Evolutionary conservation across 2,797 vertebrate genomes (phyloP), one percentile per base, ranked within the genome.

Genomic region (Molossus molossus): DNA sequence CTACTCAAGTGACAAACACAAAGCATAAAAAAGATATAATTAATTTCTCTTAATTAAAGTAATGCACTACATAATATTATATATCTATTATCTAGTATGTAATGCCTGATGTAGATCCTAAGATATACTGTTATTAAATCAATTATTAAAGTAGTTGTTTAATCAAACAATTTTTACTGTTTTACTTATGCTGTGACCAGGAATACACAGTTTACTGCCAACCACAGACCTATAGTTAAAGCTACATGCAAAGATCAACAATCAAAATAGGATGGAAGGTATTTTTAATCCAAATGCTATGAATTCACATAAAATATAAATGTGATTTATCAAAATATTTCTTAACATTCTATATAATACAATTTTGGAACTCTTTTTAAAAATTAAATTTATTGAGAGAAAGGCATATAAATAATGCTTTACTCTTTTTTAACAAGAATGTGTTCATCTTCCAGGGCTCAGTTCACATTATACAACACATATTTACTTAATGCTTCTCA

Each of bases 141-240:
- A 70, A 76, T 3, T 53, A 29, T 62, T 81, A 76, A 57, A 82
- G 60, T 25, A 65, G n/a, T 29, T 87, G 11, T 91, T 73, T 12
- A 86, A 75, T 81, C 73, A 82, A 57, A 83, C 21, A 79, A 40
- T 82, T 67, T 89, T 83, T 90, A 57, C n/a, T 90, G 27, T 58
- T 81, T 75, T 81, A 85, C 60, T 80, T 92, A 76, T 8, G 48
- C 6, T 76, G n/a, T 60, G 48, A 87, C 27, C 10, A 90, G 29
- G 60, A 85, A 62, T 82, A 89, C 17, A 82, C 5, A 81, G 18
- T 87, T 76, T 77, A 77, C n/a, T 8, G 37, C 20, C 73, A 85
- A 88, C 48, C 64, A 87, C 45, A 86, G 45, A 82, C 21, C 65
- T 84, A 40, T 55, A 85, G 48, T 20, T 33, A 79, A 10, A 57